phyloP scores from a whole-genome alignment of 1,140 invertebrate species.

The Sinella curviseta region DNA sequence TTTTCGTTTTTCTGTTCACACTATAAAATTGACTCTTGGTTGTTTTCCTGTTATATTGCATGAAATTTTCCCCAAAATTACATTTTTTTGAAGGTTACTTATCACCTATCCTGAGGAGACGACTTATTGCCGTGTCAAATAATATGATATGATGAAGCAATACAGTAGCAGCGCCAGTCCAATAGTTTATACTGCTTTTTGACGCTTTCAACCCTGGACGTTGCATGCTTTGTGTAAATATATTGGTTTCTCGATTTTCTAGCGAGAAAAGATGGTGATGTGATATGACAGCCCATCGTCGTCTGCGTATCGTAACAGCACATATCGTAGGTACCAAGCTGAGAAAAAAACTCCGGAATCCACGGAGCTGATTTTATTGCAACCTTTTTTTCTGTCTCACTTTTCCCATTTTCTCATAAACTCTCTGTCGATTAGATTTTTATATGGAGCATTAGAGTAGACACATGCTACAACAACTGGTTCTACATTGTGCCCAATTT shows the following conservation, averaged over 20 bases:
- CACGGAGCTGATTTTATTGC: background rate
- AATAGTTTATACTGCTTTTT: background rate
- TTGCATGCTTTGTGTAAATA: no score
- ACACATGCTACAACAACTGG: background rate
- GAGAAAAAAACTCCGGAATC: background rate
- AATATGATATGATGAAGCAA: background rate
- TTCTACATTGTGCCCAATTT: background rate
- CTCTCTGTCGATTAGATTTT: constrained; percentile 14
- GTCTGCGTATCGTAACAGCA: background rate
- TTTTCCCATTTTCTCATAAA: constrained; percentile 33
- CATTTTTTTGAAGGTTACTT: background rate
- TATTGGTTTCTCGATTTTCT: background rate
- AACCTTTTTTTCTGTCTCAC: constrained; percentile 34
- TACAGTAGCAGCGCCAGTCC: background rate
- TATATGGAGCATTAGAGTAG: background rate
- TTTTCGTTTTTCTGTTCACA: no score
- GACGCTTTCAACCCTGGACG: background rate
- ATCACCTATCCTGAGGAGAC: background rate
- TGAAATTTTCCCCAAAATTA: background rate
- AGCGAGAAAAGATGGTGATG: background rate
- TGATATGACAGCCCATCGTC: constrained; percentile 8
- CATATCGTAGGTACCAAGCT: background rate
- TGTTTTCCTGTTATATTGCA: background rate
- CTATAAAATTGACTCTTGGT: no score
- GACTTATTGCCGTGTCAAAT: constrained; percentile 24